Evolutionary conservation across 2,113 vertebrate species (phyloP), one percentile per base, ranked within the genome.

Genomic region (Tichodroma muraria): DNA sequence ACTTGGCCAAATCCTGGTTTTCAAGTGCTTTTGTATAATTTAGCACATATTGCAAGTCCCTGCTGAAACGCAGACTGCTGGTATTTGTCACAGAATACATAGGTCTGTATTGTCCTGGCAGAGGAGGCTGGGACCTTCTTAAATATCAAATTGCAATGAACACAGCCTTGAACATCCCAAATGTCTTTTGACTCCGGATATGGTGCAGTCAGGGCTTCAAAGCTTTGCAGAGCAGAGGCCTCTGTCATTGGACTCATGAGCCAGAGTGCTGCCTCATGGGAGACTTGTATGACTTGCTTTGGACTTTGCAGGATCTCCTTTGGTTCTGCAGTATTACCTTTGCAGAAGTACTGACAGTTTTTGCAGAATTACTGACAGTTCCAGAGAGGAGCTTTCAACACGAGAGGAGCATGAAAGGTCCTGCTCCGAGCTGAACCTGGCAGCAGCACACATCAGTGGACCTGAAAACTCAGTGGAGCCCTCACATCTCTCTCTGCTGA

Each of bases 241-340:
- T 66, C 60, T 31, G 4, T 57, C 9, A 5, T 1, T 61, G 45
- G 37, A 35, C 31, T 66, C 7, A 54, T 0, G 1, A 88, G 33
- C 25, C 75, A 88, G 49, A 79, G 79, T 17, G 11, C 54, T 75
- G 70, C 66, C 52, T 81, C 52, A 31, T 50, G 66, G 61, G 65
- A 91, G 38, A 21, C 15, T 91, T 75, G 15, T 59, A 10, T 85
- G 70, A n/a, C 57, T 88, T 85, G 23, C 40, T 50, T 31, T 71
- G 57, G 40, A 20, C 73, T 87, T 70, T 78, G 21, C 33, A 45
- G 56, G 52, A 53, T 59, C 10, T 24, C 9, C 23, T 78, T 70
- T 1, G 1, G 17, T 81, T 87, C 56, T 91, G 69, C 73, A 59
- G 4, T 35, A 40, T 79, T 69, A 17, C 11, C 3, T 81, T 61